phyloP scores from a whole-genome alignment of 2,113 vertebrate species.

The Motacilla alba region DNA sequence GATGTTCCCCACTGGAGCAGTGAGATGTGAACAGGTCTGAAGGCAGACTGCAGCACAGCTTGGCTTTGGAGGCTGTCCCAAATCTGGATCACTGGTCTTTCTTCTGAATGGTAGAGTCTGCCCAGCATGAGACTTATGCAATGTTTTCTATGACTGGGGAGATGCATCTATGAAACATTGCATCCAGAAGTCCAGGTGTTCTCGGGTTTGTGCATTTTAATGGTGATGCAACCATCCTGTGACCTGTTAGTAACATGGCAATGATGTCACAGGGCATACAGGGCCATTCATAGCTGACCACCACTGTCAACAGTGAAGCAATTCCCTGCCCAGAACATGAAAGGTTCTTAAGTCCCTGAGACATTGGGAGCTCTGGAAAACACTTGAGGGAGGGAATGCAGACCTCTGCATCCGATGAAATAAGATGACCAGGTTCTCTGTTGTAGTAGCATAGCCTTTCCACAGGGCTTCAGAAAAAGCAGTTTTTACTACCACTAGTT shows the following conservation, averaged over 20 bases:
- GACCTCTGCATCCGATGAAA: not conserved
- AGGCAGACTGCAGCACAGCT: not conserved
- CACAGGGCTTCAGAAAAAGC: not conserved
- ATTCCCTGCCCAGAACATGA: not conserved
- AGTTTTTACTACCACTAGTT: not conserved
- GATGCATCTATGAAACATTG: not conserved
- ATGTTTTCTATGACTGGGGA: not conserved
- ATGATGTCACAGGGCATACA: not conserved
- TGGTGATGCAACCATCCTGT: not conserved
- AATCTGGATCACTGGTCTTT: not conserved
- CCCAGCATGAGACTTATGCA: not conserved
- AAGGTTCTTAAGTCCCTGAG: not conserved
- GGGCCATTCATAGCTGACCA: not conserved
- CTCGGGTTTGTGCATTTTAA: not conserved
- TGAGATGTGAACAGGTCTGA: not conserved
- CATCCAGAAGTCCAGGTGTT: not conserved
- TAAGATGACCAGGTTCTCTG: not conserved
- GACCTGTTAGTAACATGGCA: not conserved
- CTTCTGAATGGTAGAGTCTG: not conserved
- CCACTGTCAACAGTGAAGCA: not conserved
- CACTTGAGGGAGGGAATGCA: not conserved
- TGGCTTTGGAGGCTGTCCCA: not conserved
- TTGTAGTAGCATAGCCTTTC: not conserved
- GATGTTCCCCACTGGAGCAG: not conserved
- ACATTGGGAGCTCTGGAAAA: not conserved